Percentiles rank a stretch among this genome's conserved stretches.
These are phyloP conservation scores for Triplophysa dalaica DNA, from an alignment of 2,113 vertebrate species.

Conservation along the genomic window DNA sequence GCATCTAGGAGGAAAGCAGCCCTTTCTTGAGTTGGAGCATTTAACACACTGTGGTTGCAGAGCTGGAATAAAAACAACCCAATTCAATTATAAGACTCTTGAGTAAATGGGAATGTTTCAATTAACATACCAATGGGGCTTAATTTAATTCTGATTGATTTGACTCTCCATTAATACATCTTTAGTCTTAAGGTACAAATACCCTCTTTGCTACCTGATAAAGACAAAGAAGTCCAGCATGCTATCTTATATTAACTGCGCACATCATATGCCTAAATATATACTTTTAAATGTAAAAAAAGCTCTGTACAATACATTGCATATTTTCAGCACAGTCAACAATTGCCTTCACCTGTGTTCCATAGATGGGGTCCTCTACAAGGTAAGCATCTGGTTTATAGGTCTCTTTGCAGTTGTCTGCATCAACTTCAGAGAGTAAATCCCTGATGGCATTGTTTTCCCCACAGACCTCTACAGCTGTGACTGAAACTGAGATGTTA, in stretches of 20 bases:
- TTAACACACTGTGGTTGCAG: slow-evolving; percentile 90
- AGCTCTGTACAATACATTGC: too few relatives aligned
- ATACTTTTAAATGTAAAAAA: too few relatives aligned
- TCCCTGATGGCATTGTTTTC: slow-evolving; percentile 93
- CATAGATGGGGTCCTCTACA: slow-evolving; percentile 88
- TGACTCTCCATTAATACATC: slow-evolving; percentile 10
- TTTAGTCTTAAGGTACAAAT: neutral
- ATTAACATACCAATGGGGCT: slow-evolving; percentile 39
- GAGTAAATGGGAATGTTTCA: slow-evolving; percentile 25
- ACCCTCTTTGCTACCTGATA: too few relatives aligned
- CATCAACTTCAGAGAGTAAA: slow-evolving; percentile 86
- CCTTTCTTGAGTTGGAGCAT: slow-evolving; percentile 88
- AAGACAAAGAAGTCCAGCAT: neutral
- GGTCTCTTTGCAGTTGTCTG: slow-evolving; percentile 83
- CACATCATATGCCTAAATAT: too few relatives aligned
- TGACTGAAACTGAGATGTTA: slow-evolving; percentile 90
- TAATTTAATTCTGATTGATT: slow-evolving; percentile 33
- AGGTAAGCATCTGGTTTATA: slow-evolving; percentile 88
- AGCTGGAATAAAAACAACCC: slow-evolving; percentile 71
- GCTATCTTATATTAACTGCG: neutral
- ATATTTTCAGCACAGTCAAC: neutral
- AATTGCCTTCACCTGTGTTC: slow-evolving; percentile 84
- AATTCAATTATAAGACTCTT: slow-evolving; percentile 24
- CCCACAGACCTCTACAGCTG: slow-evolving; percentile 93
- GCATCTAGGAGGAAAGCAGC: slow-evolving; percentile 92